Evolutionary conservation across 1,140 invertebrate genomes (phyloP).

Genomic region (Diuraphis noxia): DNA sequence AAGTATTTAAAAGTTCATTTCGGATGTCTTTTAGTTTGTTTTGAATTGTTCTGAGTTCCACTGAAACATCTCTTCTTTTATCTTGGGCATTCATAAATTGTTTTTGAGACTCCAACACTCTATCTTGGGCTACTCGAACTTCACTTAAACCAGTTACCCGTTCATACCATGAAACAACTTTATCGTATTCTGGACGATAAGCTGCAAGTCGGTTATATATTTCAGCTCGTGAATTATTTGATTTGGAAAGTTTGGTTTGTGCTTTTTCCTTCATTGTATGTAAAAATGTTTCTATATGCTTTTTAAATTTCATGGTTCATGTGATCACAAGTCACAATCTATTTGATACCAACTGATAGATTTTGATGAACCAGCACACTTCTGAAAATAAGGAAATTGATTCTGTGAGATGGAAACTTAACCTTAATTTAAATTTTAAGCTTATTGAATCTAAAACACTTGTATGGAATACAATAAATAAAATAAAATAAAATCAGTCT

Average conservation of each 20-base stretch:
- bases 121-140: constrained; percentile 61
- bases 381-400: constrained; percentile 35
- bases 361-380: background rate
- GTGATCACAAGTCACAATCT: background rate
- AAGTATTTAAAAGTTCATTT: constrained; percentile 70
- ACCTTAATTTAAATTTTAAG: background rate
- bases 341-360: background rate
- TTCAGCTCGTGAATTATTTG: constrained; percentile 18
- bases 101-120: constrained; percentile 62
- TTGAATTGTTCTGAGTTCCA: constrained; percentile 65
- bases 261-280: constrained; percentile 13
- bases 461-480: background rate
- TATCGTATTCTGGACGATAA: constrained; percentile 51
- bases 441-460: background rate
- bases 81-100: constrained; percentile 69
- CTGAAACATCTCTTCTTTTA: constrained; percentile 64
- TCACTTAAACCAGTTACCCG: constrained; percentile 62
- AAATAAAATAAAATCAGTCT: background rate
- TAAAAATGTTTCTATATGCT: background rate
- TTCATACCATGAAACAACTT: constrained; percentile 62
- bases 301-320: constrained; percentile 39
- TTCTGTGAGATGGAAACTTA: background rate
- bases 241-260: background rate
- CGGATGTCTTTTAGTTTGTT: constrained; percentile 68
- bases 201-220: constrained; percentile 31